Evolutionary conservation across 2,888 invertebrate genomes (phyloP).

Genomic region (Iphiclides podalirius): DNA sequence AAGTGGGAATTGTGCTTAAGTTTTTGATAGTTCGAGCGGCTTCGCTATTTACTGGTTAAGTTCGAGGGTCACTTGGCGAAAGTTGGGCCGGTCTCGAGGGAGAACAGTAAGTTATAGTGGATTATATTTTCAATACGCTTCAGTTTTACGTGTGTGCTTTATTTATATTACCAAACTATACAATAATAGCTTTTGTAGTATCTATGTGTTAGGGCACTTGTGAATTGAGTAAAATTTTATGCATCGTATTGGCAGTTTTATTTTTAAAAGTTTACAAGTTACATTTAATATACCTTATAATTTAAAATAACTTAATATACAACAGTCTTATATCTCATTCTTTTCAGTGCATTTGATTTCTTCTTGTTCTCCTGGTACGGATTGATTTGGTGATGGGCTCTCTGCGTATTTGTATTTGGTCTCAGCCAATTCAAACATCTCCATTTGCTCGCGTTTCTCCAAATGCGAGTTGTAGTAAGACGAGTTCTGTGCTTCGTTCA

Average conservation of each 20-base stretch:
- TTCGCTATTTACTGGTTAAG: conserved; percentile 77
- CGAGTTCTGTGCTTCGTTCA: conserved; percentile 6
- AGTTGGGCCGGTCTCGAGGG: conserved; percentile 54
- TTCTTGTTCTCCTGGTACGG: too few relatives aligned
- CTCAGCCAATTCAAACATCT: conserved; percentile 17
- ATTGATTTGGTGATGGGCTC: conserved; percentile 1
- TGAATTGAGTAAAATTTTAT: too few relatives aligned
- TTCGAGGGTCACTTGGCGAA: conserved; percentile 65
- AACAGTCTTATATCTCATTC: too few relatives aligned
- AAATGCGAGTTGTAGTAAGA: conserved; percentile 7
- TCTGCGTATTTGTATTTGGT: conserved; percentile 17
- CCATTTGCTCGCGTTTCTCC: conserved; percentile 17
- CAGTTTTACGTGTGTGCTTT: background rate
- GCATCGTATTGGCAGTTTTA: too few relatives aligned
- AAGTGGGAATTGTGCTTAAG: conserved; percentile 67
- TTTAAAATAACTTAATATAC: too few relatives aligned
- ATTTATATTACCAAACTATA: background rate
- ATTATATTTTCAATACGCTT: background rate
- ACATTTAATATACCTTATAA: too few relatives aligned
- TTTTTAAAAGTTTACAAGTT: too few relatives aligned
- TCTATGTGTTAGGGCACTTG: too few relatives aligned
- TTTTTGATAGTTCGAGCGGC: conserved; percentile 76
- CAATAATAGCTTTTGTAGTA: too few relatives aligned
- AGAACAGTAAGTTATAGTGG: conserved; percentile 34
- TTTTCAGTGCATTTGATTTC: too few relatives aligned